phyloP scores from a whole-genome alignment of 2,113 vertebrate species.

The Corvus cornix region DNA sequence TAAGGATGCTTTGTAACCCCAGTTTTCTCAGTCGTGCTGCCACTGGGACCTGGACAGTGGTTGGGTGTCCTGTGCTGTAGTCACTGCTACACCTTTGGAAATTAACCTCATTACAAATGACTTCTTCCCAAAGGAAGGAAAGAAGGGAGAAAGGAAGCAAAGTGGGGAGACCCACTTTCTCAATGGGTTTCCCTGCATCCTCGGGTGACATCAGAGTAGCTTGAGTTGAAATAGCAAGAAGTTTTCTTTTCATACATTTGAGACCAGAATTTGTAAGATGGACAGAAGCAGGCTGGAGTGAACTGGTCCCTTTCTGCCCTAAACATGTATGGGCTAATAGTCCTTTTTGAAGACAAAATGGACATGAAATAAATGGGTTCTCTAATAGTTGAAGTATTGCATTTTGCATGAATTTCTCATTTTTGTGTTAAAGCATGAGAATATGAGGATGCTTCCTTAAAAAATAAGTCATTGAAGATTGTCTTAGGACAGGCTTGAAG shows the following conservation, averaged over 20 bases:
- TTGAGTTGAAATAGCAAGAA: not conserved
- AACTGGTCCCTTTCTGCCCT: not conserved
- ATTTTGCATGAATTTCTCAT: not conserved
- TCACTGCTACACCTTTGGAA: rapidly evolving
- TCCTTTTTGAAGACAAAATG: not conserved
- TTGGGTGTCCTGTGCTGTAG: not conserved
- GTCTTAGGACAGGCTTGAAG: not conserved
- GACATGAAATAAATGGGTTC: not conserved
- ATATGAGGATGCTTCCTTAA: not conserved
- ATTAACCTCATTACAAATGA: not conserved
- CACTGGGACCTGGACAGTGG: not conserved
- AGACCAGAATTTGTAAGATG: not conserved
- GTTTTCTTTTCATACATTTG: not conserved
- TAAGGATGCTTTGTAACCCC: not conserved
- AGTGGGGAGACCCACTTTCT: not conserved
- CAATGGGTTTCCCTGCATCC: rapidly evolving
- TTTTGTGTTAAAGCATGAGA: not conserved
- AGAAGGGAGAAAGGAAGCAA: too few species aligned
- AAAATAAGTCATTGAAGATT: not conserved
- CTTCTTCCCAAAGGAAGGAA: not conserved
- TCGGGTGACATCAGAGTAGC: not conserved
- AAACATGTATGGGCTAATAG: not conserved
- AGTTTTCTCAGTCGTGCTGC: not conserved
- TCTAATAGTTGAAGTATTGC: rapidly evolving
- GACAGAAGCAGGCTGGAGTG: not conserved